Base-by-base conservation (phyloP, 2,888 invertebrate genomes). In the Trilocha varians region DNA sequence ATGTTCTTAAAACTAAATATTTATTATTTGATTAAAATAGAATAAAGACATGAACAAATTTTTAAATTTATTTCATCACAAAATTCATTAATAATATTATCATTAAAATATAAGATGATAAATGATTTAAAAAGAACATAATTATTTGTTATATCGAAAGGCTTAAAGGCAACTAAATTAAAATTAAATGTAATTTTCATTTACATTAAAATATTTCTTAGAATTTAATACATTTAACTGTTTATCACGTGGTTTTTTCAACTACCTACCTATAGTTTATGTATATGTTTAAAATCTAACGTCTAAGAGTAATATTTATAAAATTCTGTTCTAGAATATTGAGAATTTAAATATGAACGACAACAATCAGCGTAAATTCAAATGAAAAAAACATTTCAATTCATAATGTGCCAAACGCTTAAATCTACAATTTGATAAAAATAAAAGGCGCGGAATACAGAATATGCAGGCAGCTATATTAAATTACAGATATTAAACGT, bases 191-290 rank as follows among this genome's bases (percentile, higher is more conserved):
- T 5, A 64, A 53, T 41, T 64, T 67, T 62, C 70, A 67, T 71
- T 70, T 73, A 78, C 65, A 72, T 63, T 66, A 61, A 58, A 57
- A 57, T 62, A 58, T 41, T 34, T 49, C 64, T 68, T 69, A 70
- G 54, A 66, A 25, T 63, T 69, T 63, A 43, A 61, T 67, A 76
- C 57, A 70, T 59, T 71, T 70, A 59, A 70, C 62, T 71, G 66
- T 67, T 74, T 79, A 82, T 83, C 82, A 82, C 82, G 82, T 80
- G 75, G 78, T 76, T 72, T 66, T 65, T 71, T 67, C 73, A 60
- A 61, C 68, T 77, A 72, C 57, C 61, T 43, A 39, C 36, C 40
- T n/a, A n/a, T n/a, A n/a, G n/a, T n/a, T n/a, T n/a, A n/a, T n/a
- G 16, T 18, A 37, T 17, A 17, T 16, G n/a, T 40, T 38, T 35